Conservation (phyloP, 2,888 invertebrate species). For the Sphecodes monilicornis region DNA sequence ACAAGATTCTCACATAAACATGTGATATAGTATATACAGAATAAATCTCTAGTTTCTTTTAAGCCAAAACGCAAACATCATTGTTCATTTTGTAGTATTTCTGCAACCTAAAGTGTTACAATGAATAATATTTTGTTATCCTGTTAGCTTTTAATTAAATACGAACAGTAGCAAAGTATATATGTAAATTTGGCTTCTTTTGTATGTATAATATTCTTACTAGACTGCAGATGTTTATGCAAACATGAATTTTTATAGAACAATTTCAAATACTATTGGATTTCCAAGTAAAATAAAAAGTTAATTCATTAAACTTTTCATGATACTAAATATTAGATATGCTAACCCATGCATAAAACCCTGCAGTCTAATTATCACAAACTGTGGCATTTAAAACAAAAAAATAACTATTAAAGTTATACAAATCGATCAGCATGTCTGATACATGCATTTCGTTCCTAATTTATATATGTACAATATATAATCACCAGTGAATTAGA, state of each 20-base stretch:
- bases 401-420: constrained; percentile 16
- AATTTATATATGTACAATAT: constrained; percentile 39
- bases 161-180: constrained; percentile 29
- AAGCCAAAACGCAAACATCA: constrained; percentile 31
- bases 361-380: constrained; percentile 45
- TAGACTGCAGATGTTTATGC: constrained; percentile 5
- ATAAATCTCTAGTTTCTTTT: constrained; percentile 14
- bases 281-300: neutral
- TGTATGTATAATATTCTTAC: constrained; percentile 31
- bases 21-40: constrained; percentile 37
- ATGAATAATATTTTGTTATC: constrained; percentile 11
- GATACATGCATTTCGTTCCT: constrained; percentile 37
- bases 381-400: constrained; percentile 48
- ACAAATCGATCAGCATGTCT: constrained; percentile 30
- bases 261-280: neutral
- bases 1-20: constrained; percentile 17
- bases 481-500: constrained; percentile 20
- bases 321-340: neutral
- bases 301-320: neutral
- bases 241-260: neutral
- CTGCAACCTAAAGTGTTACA: constrained; percentile 10
- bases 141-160: constrained; percentile 37
- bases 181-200: constrained; percentile 50
- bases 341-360: neutral
- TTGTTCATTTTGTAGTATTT: constrained; percentile 22